These are phyloP conservation scores for Muscicapa striata DNA, from an alignment of 2,797 vertebrate species.

Conservation along the genomic window DNA sequence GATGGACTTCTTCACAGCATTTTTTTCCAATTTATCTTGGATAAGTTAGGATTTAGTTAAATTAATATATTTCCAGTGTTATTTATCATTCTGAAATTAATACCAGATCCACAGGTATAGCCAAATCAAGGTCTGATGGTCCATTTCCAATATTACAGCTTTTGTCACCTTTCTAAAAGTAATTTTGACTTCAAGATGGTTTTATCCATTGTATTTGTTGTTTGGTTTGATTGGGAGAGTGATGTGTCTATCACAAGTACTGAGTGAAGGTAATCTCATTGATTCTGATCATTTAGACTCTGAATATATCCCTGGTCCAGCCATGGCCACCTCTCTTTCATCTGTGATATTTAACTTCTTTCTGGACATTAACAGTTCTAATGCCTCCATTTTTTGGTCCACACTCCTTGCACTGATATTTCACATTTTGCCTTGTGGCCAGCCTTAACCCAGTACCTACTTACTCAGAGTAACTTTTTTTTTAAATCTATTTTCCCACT, in stretches of 20 bases:
- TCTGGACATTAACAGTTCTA: neutral
- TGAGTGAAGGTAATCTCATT: neutral
- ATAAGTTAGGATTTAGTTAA: neutral
- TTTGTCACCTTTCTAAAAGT: neutral
- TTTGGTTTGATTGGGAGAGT: neutral
- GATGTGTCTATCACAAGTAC: neutral
- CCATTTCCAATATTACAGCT: neutral
- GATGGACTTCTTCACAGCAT: neutral
- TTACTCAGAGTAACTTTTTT: neutral
- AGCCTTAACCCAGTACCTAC: neutral
- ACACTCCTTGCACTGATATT: neutral
- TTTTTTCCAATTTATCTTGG: neutral
- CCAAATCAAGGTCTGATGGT: neutral
- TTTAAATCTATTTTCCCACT: neutral
- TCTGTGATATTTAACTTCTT: neutral
- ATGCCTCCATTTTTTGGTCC: neutral
- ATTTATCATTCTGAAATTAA: neutral
- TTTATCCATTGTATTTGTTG: neutral
- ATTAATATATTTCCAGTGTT: neutral
- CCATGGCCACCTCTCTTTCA: neutral
- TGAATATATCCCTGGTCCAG: neutral
- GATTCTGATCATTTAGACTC: neutral
- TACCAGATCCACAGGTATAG: neutral
- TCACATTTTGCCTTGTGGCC: accelerated
- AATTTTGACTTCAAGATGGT: neutral